These are phyloP conservation scores for Volucella inanis DNA, from an alignment of 2,888 invertebrate genomes.

Conservation along the genomic window DNA sequence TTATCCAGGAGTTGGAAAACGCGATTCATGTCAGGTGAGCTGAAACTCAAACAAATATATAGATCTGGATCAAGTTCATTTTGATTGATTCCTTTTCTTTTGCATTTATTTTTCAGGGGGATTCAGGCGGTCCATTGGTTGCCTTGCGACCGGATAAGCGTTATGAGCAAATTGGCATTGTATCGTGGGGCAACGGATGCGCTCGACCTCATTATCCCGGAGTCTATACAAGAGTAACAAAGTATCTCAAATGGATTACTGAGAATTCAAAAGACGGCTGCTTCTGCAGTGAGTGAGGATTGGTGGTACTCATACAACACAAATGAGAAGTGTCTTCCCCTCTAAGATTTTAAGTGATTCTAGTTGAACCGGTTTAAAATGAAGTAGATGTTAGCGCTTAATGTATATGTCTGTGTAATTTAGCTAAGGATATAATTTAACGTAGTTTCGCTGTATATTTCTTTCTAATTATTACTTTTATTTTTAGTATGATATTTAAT, in stretches of 20 bases:
- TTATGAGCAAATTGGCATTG: slow-evolving; percentile 93
- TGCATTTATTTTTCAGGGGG: slow-evolving; percentile 78
- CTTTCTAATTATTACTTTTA: too few relatives aligned
- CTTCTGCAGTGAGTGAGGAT: slow-evolving; percentile 87
- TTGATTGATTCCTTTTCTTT: slow-evolving; percentile 10
- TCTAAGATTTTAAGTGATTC: slow-evolving; percentile 70
- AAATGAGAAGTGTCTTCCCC: slow-evolving; percentile 19
- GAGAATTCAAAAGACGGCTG: slow-evolving; percentile 92
- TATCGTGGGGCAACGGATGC: slow-evolving; percentile 96
- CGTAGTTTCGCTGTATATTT: slow-evolving; percentile 67
- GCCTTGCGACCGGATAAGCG: slow-evolving; percentile 88
- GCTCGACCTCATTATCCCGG: slow-evolving; percentile 93
- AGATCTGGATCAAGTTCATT: slow-evolving; percentile 5
- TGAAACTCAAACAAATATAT: slow-evolving; percentile 13
- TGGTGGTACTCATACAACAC: slow-evolving; percentile 10
- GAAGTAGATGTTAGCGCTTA: slow-evolving; percentile 58
- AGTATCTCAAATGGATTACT: slow-evolving; percentile 91
- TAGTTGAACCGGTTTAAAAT: slow-evolving; percentile 60
- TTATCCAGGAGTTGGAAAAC: slow-evolving; percentile 87
- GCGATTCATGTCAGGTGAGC: slow-evolving; percentile 91
- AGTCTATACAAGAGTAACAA: slow-evolving; percentile 92
- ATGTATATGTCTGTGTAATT: slow-evolving; percentile 62
- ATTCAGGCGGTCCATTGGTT: slow-evolving; percentile 88
- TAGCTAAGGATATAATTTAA: slow-evolving; percentile 60
- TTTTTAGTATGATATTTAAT: slow-evolving; percentile 51